Evolutionary conservation across 2,113 vertebrate genomes (phyloP).

Genomic region (Periophthalmodon schlosseri): DNA sequence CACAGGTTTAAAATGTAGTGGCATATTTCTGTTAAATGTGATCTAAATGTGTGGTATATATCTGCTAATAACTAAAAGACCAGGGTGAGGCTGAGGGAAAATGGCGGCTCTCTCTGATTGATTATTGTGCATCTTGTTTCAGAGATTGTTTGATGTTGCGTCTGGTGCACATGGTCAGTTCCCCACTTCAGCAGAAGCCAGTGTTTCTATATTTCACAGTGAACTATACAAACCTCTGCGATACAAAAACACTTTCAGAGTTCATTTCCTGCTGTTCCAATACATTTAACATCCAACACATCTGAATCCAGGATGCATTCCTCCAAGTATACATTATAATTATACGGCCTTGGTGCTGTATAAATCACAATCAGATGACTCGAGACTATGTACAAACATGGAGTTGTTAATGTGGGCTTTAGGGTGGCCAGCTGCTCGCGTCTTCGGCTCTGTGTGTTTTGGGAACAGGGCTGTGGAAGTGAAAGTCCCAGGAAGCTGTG

Average conservation of each 20-base stretch:
- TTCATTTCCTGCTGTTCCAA: conserved; percentile 1
- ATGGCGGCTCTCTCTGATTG: background rate
- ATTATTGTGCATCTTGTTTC: background rate
- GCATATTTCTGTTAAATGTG: too few relatives aligned
- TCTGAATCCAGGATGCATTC: background rate
- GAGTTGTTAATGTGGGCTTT: conserved; percentile 35
- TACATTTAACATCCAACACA: background rate
- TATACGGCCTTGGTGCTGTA: background rate
- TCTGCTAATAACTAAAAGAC: too few relatives aligned
- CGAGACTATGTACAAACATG: conserved; percentile 8
- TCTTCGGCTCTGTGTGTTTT: conserved; percentile 48
- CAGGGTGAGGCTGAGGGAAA: too few relatives aligned
- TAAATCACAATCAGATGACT: conserved; percentile 41
- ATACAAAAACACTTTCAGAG: conserved; percentile 1
- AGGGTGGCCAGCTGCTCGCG: conserved; percentile 22
- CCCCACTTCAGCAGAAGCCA: background rate
- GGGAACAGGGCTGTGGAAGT: conserved; percentile 58
- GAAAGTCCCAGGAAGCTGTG: conserved; percentile 61
- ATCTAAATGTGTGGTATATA: background rate
- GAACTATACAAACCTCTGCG: background rate
- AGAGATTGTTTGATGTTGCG: background rate
- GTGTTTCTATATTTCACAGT: background rate
- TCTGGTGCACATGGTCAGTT: background rate
- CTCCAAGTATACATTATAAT: conserved; percentile 1
- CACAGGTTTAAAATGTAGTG: too few relatives aligned